Conservation (phyloP, 2,797 vertebrate genomes). For the Acridotheres tristis region DNA sequence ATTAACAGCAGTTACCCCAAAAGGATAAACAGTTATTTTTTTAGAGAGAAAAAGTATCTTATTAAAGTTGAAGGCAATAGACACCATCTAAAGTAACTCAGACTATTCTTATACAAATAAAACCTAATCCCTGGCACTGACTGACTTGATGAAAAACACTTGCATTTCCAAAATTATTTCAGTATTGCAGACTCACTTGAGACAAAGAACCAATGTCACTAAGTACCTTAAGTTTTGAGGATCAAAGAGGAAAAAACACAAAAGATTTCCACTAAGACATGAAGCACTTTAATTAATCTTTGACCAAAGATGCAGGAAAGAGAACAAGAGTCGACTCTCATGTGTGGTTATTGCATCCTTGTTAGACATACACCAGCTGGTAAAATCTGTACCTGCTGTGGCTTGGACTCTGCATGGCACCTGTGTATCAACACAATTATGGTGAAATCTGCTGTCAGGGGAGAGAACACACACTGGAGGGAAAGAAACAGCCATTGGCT, state of each 20-base stretch:
- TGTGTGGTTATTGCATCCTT: not conserved
- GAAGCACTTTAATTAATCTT: not conserved
- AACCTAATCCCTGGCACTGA: not conserved
- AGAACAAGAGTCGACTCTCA: not conserved
- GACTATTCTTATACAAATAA: not conserved
- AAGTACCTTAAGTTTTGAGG: not conserved
- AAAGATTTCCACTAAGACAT: not conserved
- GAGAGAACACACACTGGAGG: not conserved
- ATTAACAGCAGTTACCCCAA: not conserved
- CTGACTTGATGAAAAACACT: not conserved
- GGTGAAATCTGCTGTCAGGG: not conserved
- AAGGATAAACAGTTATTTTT: not conserved
- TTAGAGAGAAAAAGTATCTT: not conserved
- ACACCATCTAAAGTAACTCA: not conserved
- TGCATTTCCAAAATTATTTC: not conserved
- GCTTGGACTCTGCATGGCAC: not conserved
- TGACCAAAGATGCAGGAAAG: not conserved
- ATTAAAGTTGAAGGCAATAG: not conserved
- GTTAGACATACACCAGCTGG: not conserved
- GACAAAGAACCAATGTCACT: not conserved
- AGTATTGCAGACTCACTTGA: not conserved
- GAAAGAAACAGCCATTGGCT: not conserved
- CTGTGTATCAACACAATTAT: not conserved
- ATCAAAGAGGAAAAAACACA: not conserved
- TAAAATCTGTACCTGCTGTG: not conserved